Percentiles rank a stretch among this genome's conserved stretches.
phyloP scores from a whole-genome alignment of 2,113 vertebrate species.

The Rhinichthys klamathensis region DNA sequence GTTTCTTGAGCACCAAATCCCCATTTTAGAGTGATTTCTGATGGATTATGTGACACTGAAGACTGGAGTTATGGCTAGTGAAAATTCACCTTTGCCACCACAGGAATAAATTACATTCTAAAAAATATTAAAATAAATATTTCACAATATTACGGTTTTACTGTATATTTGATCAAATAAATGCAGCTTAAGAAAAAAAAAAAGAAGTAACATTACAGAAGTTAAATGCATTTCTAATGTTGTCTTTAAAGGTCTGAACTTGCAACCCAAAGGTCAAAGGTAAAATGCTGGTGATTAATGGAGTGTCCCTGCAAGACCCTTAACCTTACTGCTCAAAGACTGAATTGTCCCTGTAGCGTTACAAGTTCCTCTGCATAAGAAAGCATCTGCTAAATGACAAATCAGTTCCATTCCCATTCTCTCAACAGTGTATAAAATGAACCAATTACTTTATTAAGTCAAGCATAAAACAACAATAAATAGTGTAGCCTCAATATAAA shows the following conservation, averaged over 20 bases:
- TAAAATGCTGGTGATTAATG: not conserved
- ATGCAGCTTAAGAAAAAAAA: too few relatives aligned
- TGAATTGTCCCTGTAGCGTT: not conserved
- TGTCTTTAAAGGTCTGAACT: not conserved
- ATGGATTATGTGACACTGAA: not conserved
- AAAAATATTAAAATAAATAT: too few relatives aligned
- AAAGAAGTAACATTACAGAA: too few relatives aligned
- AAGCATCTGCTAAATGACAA: conserved; percentile 9
- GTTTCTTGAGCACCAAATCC: too few relatives aligned
- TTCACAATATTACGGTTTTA: too few relatives aligned
- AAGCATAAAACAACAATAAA: conserved; percentile 32
- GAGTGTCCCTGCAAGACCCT: not conserved
- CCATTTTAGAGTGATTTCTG: not conserved
- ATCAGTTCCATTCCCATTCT: not conserved
- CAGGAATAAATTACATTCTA: too few relatives aligned
- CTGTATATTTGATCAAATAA: too few relatives aligned
- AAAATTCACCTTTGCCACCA: too few relatives aligned
- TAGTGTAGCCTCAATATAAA: conserved; percentile 12
- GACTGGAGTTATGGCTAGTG: too few relatives aligned
- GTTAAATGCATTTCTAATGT: not conserved
- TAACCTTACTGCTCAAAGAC: not conserved
- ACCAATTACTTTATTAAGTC: conserved; percentile 11
- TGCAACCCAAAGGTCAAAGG: not conserved
- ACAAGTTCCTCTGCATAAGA: not conserved
- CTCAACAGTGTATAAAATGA: conserved; percentile 26